Evolutionary conservation across 2,888 invertebrate species (phyloP), one percentile per base, ranked within the genome.

Genomic region (Leuctra nigra): DNA sequence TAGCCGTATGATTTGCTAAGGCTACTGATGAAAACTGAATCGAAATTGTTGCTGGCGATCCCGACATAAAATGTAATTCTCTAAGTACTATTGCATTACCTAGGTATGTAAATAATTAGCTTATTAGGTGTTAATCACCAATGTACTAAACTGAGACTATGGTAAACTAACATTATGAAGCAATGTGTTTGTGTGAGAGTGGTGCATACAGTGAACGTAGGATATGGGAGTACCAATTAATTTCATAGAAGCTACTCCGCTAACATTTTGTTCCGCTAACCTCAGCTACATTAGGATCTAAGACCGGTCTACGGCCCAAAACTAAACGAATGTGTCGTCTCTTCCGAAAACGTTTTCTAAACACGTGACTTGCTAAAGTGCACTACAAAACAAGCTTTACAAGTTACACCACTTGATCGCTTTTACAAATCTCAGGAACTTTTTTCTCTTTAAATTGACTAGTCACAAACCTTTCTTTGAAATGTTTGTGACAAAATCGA

Each of bases 361-460:
- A 44, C 22, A 23, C 22, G 22, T 44, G 18, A 18, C 55, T 52
- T 53, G 44, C 35, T 53, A 57, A n/a, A 57, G 60, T 58, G 58
- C 58, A 61, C 53, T 61, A 56, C 56, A 61, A 58, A 61, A 50
- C 53, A 62, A 63, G 61, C 61, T 59, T 61, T n/a, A 61, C 61
- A 58, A 59, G 55, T 58, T 57, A 50, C 35, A 22, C 22, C 33
- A 47, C 46, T 39, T 33, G 44, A 50, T 59, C 56, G 33, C 61
- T 61, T 59, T 57, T 57, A 61, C 57, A 62, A 61, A 61, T 63
- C 61, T 61, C 61, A 63, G 63, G 63, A 63, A 63, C 63, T 63
- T 61, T 62, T 46, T 59, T 54, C 24, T 41, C 22, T 54, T 59
- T 61, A 63, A 62, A 60, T 62, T 63, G 63, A 63, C 63, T 63